Evolutionary conservation across 2,888 invertebrate genomes (phyloP).

Genomic region (Meloe dianella): DNA sequence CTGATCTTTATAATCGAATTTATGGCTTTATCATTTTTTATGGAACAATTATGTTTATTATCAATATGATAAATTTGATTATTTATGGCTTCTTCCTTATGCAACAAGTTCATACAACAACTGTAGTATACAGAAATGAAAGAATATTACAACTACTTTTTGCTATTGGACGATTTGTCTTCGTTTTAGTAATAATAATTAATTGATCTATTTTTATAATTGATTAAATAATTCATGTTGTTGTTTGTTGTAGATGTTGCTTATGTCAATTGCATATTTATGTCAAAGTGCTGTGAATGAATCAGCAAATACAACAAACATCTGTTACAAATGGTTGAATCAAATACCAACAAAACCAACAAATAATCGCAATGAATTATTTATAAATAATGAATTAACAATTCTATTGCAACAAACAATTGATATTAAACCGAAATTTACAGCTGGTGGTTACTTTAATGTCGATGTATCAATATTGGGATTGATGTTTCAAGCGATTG

Average conservation of each 20-base stretch:
- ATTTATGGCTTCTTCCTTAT: too few relatives aligned
- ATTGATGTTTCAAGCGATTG: neutral
- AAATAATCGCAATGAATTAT: too few relatives aligned
- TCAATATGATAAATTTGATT: too few relatives aligned
- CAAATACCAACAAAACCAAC: neutral
- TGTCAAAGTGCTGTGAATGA: neutral
- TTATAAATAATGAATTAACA: too few relatives aligned
- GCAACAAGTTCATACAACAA: too few relatives aligned
- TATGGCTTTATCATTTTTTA: too few relatives aligned
- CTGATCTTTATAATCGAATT: slow-evolving; percentile 11
- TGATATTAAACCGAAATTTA: slow-evolving; percentile 28
- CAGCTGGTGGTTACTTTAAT: slow-evolving; percentile 30
- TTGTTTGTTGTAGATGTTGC: neutral
- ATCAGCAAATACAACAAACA: neutral
- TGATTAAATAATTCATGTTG: neutral
- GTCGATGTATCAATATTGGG: slow-evolving; percentile 24
- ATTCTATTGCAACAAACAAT: slow-evolving; percentile 18
- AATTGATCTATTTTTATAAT: neutral
- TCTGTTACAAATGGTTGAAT: neutral
- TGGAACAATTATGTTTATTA: too few relatives aligned
- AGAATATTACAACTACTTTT: too few relatives aligned
- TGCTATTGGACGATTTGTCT: too few relatives aligned
- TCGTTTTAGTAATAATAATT: too few relatives aligned
- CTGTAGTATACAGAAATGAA: too few relatives aligned
- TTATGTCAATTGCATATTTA: neutral